Conservation (phyloP, 2,113 vertebrate species). For the Serinus canaria region DNA sequence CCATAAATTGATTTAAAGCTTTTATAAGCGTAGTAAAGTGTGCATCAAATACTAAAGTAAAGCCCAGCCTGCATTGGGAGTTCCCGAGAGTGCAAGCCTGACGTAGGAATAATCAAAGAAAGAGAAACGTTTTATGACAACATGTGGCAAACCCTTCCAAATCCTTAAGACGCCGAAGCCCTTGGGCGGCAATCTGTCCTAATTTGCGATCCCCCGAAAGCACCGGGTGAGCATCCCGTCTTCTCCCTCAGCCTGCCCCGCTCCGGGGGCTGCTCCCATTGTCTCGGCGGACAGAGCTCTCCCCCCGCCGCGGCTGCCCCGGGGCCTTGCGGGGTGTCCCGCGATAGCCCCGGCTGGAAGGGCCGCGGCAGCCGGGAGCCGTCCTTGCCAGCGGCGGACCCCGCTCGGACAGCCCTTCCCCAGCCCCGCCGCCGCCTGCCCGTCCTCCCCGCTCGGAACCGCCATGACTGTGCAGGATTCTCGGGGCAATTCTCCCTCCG, state of each 20-base stretch:
- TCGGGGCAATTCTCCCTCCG: background rate
- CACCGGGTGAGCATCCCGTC: no score
- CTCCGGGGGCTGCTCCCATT: background rate
- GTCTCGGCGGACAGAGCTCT: background rate
- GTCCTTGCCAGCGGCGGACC: background rate
- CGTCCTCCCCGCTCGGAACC: background rate
- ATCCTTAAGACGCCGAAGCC: background rate
- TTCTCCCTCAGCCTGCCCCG: background rate
- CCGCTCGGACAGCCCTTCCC: background rate
- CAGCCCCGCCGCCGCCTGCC: background rate
- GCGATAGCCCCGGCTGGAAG: background rate
- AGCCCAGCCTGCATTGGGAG: background rate
- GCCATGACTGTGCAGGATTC: conserved; percentile 49
- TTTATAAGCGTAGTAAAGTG: background rate
- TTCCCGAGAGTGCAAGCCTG: background rate
- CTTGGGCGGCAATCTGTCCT: background rate
- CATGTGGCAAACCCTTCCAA: background rate
- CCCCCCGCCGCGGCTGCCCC: background rate
- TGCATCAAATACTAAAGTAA: background rate
- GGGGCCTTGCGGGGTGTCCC: background rate
- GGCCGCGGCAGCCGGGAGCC: background rate
- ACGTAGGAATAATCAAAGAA: background rate
- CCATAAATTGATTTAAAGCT: background rate
- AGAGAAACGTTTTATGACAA: background rate
- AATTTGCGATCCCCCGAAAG: fast-evolving